phyloP scores from a whole-genome alignment of 2,113 vertebrate species.

The Columba livia region DNA sequence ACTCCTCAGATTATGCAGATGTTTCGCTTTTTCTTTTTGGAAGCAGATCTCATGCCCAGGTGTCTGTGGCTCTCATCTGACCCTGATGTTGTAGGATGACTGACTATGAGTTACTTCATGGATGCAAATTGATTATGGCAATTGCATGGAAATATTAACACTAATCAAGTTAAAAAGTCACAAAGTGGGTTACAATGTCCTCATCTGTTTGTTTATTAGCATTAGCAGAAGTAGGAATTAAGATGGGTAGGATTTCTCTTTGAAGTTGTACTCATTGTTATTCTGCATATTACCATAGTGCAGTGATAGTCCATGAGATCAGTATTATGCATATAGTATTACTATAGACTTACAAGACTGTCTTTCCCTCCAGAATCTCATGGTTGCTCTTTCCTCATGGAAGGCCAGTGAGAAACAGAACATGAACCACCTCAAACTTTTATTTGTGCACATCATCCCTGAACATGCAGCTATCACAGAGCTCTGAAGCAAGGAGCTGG shows the following conservation, averaged over 20 bases:
- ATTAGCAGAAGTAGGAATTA: background rate
- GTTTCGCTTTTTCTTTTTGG: background rate
- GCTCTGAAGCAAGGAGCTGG: background rate
- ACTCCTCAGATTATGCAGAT: background rate
- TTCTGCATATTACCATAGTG: background rate
- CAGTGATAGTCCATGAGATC: background rate
- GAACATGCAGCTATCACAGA: background rate
- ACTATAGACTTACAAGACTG: background rate
- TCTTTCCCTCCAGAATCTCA: background rate
- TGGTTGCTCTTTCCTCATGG: background rate
- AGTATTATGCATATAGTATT: background rate
- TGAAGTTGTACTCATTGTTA: background rate
- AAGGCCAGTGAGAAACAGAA: background rate
- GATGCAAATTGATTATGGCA: background rate
- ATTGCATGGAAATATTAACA: background rate
- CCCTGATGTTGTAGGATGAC: background rate
- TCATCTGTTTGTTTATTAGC: background rate
- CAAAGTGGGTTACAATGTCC: background rate
- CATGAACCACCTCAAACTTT: background rate
- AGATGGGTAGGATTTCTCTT: background rate
- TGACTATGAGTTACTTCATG: fast-evolving
- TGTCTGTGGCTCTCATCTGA: background rate
- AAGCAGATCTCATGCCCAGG: background rate
- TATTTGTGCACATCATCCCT: background rate
- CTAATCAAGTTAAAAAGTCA: background rate